Percentiles rank a stretch among this genome's conserved stretches.
Conservation (phyloP, 2,797 vertebrate genomes). For the Anisognathus igniventris region DNA sequence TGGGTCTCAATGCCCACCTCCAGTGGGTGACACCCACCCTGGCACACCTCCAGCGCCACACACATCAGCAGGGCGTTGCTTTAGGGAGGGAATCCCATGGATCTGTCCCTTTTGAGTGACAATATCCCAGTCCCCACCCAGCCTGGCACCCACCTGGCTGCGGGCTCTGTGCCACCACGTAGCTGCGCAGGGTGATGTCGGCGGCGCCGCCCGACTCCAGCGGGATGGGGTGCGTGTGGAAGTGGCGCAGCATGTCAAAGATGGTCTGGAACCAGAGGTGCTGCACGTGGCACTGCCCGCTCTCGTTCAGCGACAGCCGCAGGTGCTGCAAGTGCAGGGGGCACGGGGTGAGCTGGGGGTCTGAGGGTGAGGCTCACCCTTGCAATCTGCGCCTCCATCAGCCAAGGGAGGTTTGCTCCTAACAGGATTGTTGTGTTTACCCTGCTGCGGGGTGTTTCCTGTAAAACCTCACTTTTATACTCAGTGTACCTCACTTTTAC, state of each 20-base stretch:
- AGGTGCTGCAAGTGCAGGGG: constrained; percentile 82
- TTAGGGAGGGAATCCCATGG: neutral
- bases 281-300: constrained; percentile 94
- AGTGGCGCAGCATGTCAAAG: constrained; percentile 94
- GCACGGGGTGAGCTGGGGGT: neutral
- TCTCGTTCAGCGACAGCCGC: constrained; percentile 92
- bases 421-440: neutral
- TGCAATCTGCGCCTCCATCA: neutral
- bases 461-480: neutral
- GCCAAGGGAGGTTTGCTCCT: neutral
- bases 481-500: too few species aligned
- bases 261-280: constrained; percentile 98
- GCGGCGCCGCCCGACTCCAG: constrained; percentile 94
- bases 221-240: constrained; percentile 94
- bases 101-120: neutral
- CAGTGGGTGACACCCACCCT: rapidly evolving
- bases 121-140: neutral
- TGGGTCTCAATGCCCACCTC: neutral
- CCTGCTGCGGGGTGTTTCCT: neutral
- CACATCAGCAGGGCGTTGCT: neutral
- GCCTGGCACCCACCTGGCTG: constrained; percentile 73
- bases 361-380: neutral
- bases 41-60: neutral
- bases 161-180: constrained; percentile 84
- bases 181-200: constrained; percentile 94